phyloP scores from a whole-genome alignment of 2,113 vertebrate genomes.

The Grallaria varia region DNA sequence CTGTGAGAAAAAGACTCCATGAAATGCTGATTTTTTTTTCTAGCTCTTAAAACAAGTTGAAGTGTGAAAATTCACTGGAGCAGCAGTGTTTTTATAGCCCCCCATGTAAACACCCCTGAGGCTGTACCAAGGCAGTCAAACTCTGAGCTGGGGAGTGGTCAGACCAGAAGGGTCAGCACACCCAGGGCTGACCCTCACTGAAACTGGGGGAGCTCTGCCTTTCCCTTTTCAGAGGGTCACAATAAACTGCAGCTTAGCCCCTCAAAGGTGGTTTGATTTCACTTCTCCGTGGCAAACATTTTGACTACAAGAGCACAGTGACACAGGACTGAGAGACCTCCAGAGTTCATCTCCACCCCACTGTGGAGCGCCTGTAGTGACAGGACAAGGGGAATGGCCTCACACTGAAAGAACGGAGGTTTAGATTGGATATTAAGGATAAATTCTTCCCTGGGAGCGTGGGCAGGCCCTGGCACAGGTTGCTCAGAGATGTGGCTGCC shows the following conservation, averaged over 20 bases:
- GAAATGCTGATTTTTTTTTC: not conserved
- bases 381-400: not conserved
- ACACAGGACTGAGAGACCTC: not conserved
- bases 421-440: not conserved
- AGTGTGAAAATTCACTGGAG: slow-evolving; percentile 22
- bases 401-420: not conserved
- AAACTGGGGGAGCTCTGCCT: slow-evolving; percentile 18
- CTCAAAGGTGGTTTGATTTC: not conserved
- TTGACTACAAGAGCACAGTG: not conserved
- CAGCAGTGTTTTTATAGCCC: slow-evolving; percentile 3
- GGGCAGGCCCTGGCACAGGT: not conserved
- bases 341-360: not conserved
- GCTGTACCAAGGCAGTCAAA: not conserved
- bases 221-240: not conserved
- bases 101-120: not conserved
- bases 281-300: not conserved
- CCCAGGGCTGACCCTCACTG: not conserved
- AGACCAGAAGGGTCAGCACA: slow-evolving; percentile 19
- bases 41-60: slow-evolving; percentile 52
- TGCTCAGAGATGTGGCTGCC: not conserved
- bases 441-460: not conserved
- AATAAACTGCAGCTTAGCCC: slow-evolving; percentile 6
- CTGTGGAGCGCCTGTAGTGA: not conserved
- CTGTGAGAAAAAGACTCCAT: slow-evolving; percentile 23
- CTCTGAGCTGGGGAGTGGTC: not conserved